Evolutionary conservation across 2,888 invertebrate genomes (phyloP).

Genomic region (Parascotia fuliginaria): DNA sequence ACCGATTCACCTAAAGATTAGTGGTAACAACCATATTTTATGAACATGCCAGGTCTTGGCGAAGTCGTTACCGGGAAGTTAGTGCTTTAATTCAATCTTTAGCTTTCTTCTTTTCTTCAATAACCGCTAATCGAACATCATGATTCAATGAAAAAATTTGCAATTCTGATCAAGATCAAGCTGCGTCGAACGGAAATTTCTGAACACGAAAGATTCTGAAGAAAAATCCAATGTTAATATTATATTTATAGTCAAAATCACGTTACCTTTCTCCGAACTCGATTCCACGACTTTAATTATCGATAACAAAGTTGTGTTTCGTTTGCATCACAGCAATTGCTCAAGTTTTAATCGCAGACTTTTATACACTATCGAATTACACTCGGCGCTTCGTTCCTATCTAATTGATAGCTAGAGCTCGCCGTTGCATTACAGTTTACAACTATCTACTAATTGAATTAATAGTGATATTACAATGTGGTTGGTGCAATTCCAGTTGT

Average conservation of each 20-base stretch:
- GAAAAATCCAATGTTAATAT: slow-evolving; percentile 24
- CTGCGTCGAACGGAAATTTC: slow-evolving; percentile 8
- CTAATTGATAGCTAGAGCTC: slow-evolving; percentile 31
- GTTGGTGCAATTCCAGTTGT: slow-evolving; percentile 26
- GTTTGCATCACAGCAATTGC: slow-evolving; percentile 53
- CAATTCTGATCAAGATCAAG: too few species aligned
- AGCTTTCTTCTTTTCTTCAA: too few species aligned
- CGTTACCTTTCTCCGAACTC: slow-evolving; percentile 38
- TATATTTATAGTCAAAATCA: slow-evolving; percentile 28
- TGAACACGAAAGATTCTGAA: slow-evolving; percentile 3
- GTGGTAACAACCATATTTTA: too few species aligned
- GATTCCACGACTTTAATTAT: slow-evolving; percentile 44
- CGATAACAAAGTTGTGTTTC: slow-evolving; percentile 45
- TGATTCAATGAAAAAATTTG: too few species aligned
- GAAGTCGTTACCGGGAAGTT: too few species aligned
- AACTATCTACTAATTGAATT: slow-evolving; percentile 47
- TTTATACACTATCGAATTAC: slow-evolving; percentile 46
- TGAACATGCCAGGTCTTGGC: too few species aligned
- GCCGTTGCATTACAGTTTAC: slow-evolving; percentile 39
- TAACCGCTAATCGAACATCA: too few species aligned
- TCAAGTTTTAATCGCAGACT: slow-evolving; percentile 46
- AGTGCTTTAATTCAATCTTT: too few species aligned
- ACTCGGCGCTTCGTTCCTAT: slow-evolving; percentile 37
- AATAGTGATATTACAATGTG: slow-evolving; percentile 24
- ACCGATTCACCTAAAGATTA: too few species aligned